Base-by-base conservation (phyloP, 30 jellyfish, hydroid and myxozoan species). In the Hydra vulgaris region DNA sequence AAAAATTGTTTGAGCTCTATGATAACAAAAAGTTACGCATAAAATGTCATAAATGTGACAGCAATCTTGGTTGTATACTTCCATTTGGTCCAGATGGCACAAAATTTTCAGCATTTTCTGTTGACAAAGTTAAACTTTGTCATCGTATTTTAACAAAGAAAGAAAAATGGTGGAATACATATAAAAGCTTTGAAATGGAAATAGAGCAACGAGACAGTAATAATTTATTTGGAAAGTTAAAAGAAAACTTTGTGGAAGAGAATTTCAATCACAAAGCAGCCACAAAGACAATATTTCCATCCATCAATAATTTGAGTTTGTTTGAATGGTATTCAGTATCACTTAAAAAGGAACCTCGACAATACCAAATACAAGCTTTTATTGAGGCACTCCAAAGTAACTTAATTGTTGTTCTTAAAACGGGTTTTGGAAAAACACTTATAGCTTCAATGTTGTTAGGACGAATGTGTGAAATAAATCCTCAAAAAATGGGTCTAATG, bases 391-490 rank as follows among this genome's bases (percentile, higher is more conserved):
- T 88, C 55, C 96, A 88, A 53, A 61, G 74, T 52, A 82, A 88
- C 74, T 82, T 88, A 0, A 84, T 88, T 15, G 93, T 88, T 24
- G 88, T 88, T 15, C 54, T 88, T 16, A 82, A 77, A 21, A 88
- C 96, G 17, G 96, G 96, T 20, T 79, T 73, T 18, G 96, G 96
- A 61, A 88, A 88, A 82, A 88, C 96, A 20, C 75, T 88, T 25
- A 83, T 88, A 15, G 96, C 96, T n/a, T 54, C 94, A 23, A 88
- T 88, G 96, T 88, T 82, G 23, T 72, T 88, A 7, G 94, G 90
- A 20, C 84, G 80, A 19, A 83, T 83, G 94, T 82, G 75, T 55
- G 24, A 19, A 17, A 18, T 83, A 53, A 83, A 88, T 70, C 96
- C 96, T 23, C 40, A 78, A 21, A 81, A 80, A 73, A 83, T 83